Conservation (phyloP, 1,140 invertebrate genomes). For the Plectus sambesii region DNA sequence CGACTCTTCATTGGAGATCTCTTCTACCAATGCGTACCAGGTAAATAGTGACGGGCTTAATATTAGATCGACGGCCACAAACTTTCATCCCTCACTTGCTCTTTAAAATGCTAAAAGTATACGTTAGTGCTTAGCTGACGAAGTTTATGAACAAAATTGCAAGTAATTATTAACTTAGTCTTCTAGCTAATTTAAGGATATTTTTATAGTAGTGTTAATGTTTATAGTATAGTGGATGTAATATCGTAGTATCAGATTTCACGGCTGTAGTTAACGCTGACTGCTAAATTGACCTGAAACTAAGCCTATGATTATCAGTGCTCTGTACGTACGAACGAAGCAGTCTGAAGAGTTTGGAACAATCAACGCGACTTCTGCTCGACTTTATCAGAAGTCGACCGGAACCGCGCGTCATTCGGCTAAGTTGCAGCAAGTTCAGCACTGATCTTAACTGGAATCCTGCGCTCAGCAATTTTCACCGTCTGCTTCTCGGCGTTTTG, state of each 20-base stretch:
- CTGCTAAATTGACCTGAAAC: no score
- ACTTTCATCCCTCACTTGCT: slow-evolving; percentile 22
- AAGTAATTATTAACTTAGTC: slow-evolving; percentile 21
- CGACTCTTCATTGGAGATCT: slow-evolving; percentile 27
- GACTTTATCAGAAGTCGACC: slow-evolving; percentile 4
- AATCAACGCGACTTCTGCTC: slow-evolving; percentile 12
- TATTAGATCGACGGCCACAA: no score
- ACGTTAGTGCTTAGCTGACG: slow-evolving; percentile 14
- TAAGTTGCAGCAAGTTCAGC: slow-evolving; percentile 23
- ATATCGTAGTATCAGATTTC: no score
- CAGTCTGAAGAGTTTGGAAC: no score
- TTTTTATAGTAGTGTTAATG: slow-evolving; percentile 22
- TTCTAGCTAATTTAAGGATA: slow-evolving; percentile 4
- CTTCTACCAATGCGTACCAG: slow-evolving; percentile 31
- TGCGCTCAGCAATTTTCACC: slow-evolving; percentile 21
- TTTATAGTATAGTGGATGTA: no score
- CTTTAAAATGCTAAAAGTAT: neutral
- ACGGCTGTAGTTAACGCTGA: no score
- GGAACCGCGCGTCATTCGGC: slow-evolving; percentile 17
- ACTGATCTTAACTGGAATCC: slow-evolving; percentile 21
- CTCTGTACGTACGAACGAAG: no score
- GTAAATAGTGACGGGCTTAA: no score
- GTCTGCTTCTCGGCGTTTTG: slow-evolving; percentile 23
- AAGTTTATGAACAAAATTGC: slow-evolving; percentile 24
- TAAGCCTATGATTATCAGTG: no score